These are phyloP conservation scores for Lepetodrilus schrolli DNA, from an alignment of 2,888 invertebrate species.

Conservation along the genomic window DNA sequence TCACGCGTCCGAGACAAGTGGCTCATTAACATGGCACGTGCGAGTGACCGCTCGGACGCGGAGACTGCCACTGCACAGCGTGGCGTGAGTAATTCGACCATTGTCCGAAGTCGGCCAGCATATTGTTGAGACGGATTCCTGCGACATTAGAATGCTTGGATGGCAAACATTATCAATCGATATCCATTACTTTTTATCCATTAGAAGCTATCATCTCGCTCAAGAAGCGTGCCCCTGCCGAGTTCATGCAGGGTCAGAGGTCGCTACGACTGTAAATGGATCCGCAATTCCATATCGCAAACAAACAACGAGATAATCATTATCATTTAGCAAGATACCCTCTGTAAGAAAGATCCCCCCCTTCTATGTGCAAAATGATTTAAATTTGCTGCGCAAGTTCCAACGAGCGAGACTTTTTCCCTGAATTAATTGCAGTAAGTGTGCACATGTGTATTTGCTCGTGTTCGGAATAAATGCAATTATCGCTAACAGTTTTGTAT, in stretches of 20 bases:
- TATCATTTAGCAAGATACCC: conserved; percentile 5
- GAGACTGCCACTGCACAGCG: background rate
- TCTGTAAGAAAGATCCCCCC: background rate
- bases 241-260: background rate
- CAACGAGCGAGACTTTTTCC: background rate
- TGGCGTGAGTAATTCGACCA: background rate
- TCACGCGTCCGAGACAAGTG: background rate
- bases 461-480: conserved; percentile 14
- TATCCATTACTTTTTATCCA: conserved; percentile 13
- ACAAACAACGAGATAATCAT: conserved; percentile 21
- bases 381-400: background rate
- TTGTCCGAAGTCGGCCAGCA: background rate
- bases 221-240: background rate
- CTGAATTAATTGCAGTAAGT: background rate
- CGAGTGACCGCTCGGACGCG: conserved; percentile 18
- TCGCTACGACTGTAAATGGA: background rate
- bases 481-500: conserved; percentile 19
- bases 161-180: conserved; percentile 13
- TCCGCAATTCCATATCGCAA: background rate
- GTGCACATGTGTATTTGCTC: conserved; percentile 8
- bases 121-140: background rate
- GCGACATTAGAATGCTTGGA: background rate
- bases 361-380: background rate
- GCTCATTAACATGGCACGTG: conserved; percentile 15
- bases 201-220: background rate